phyloP scores from a whole-genome alignment of 2,888 invertebrate genomes.

The Nezara viridula region DNA sequence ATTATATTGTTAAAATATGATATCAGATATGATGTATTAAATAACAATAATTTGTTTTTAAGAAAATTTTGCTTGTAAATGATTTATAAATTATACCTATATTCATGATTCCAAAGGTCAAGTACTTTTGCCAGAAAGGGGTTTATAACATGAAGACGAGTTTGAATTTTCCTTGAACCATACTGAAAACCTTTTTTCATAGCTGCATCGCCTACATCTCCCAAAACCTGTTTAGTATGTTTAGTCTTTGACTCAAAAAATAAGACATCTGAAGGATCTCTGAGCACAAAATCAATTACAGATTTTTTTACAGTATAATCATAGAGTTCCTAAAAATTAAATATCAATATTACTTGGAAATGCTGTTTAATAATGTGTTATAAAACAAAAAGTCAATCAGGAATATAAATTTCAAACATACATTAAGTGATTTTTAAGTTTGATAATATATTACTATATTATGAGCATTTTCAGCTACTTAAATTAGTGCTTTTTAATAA shows the following conservation, averaged over 20 bases:
- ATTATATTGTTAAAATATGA: too few relatives aligned
- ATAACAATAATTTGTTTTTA: not conserved
- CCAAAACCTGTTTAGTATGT: constrained; percentile 19
- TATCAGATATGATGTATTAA: not conserved
- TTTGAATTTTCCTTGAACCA: constrained; percentile 59
- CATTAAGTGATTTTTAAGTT: too few relatives aligned
- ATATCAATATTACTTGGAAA: not conserved
- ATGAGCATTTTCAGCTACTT: not conserved
- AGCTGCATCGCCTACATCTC: not conserved
- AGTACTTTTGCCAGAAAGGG: constrained; percentile 85
- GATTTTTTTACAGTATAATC: constrained; percentile 91
- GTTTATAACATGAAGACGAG: constrained; percentile 81
- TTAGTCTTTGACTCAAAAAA: not conserved
- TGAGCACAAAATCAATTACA: constrained; percentile 91
- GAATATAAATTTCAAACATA: too few relatives aligned
- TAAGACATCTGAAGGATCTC: constrained; percentile 75
- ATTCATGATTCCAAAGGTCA: constrained; percentile 85
- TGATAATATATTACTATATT: too few relatives aligned
- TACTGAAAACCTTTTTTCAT: not conserved
- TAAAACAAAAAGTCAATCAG: not conserved
- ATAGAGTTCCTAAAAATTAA: constrained; percentile 61
- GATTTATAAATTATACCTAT: constrained; percentile 73
- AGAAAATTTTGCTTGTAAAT: too few relatives aligned
- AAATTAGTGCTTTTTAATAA: not conserved
- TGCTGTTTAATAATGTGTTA: not conserved